Conservation (phyloP, 2,113 vertebrate species). For the Antechinus stuartii region DNA sequence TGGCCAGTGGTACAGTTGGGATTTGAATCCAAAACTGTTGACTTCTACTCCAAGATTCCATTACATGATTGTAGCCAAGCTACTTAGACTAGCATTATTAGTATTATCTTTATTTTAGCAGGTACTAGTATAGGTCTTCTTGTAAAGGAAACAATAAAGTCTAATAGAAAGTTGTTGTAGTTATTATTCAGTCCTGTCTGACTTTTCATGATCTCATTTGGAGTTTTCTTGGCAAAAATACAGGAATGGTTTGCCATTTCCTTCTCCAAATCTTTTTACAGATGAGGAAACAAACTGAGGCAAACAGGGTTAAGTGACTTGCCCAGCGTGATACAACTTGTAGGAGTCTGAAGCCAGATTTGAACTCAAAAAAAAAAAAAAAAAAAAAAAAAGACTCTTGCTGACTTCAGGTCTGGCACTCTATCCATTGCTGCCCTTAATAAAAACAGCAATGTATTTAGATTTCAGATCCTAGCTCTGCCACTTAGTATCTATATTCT, state of each 20-base stretch:
- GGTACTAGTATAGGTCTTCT: no score
- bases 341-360: background rate
- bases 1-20: background rate
- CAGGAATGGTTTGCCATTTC: background rate
- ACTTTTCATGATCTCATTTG: background rate
- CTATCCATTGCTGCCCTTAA: background rate
- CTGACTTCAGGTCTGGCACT: background rate
- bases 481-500: background rate
- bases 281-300: background rate
- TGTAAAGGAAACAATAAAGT: no score
- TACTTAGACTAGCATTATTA: background rate
- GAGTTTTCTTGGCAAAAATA: background rate
- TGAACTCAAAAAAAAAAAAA: background rate
- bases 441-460: background rate
- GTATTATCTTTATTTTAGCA: fast-evolving
- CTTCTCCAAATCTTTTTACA: background rate
- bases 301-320: background rate
- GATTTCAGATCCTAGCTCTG: background rate
- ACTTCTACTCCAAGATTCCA: background rate
- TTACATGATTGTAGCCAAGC: background rate
- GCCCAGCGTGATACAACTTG: background rate
- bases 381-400: background rate
- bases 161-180: background rate
- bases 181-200: background rate
- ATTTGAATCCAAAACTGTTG: background rate